A percentile compares a stretch with the other conserved stretches of the same genome.
phyloP scores from a whole-genome alignment of 2,113 vertebrate genomes.

The Misgurnus mizolepis region DNA sequence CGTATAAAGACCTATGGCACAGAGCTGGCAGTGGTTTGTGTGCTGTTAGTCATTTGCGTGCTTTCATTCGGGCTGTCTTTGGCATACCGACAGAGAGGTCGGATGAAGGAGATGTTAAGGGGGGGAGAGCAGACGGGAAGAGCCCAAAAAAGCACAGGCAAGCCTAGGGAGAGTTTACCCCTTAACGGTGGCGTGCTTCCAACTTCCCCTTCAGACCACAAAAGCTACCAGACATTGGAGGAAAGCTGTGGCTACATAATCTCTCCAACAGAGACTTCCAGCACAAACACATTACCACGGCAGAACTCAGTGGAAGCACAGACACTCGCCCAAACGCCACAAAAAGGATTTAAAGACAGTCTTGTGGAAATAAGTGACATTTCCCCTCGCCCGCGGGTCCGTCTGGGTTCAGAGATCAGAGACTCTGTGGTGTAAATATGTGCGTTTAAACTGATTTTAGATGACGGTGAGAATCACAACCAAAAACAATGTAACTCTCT shows the following conservation, averaged over 20 bases:
- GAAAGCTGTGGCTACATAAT: constrained; percentile 84
- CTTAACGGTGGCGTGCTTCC: constrained; percentile 82
- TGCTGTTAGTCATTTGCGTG: constrained; percentile 77
- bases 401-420: constrained; percentile 93
- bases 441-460: neutral
- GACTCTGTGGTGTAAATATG: constrained; percentile 90
- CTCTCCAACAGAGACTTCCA: constrained; percentile 68
- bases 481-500: neutral
- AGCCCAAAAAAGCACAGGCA: constrained; percentile 67
- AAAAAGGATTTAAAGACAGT: constrained; percentile 81
- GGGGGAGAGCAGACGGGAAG: constrained; percentile 78
- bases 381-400: constrained; percentile 87
- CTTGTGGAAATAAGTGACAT: constrained; percentile 84
- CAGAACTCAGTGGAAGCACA: constrained; percentile 81
- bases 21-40: constrained; percentile 88
- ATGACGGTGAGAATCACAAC: neutral
- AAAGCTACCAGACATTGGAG: constrained; percentile 91
- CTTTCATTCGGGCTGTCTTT: constrained; percentile 80
- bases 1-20: constrained; percentile 89
- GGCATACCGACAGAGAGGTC: constrained; percentile 80
- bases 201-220: constrained; percentile 80
- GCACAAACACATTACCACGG: constrained; percentile 53
- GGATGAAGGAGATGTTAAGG: constrained; percentile 90
- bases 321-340: constrained; percentile 73
- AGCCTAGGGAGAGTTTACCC: constrained; percentile 80